A percentile compares a stretch with the other conserved stretches of the same genome.
phyloP scores from a whole-genome alignment of 2,888 invertebrate genomes.

The Polydrusus tereticollis region DNA sequence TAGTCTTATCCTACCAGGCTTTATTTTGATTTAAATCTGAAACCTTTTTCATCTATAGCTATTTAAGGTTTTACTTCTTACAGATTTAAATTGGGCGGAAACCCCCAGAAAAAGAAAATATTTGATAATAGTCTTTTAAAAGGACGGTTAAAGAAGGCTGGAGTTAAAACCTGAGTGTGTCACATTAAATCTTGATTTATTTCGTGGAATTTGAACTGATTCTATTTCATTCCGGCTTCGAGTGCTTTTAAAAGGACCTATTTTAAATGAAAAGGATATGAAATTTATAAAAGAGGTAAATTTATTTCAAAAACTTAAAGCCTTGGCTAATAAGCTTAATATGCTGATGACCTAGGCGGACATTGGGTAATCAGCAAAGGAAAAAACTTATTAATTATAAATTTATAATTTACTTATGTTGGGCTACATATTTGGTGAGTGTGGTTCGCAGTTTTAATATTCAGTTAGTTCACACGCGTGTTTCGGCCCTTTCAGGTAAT shows the following conservation, averaged over 20 bases:
- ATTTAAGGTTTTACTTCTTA: not conserved
- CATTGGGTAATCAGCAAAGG: no score
- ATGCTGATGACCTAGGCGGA: no score
- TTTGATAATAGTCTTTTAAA: conserved; percentile 27
- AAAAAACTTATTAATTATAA: no score
- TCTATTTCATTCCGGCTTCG: conserved; percentile 37
- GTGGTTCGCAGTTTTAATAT: no score
- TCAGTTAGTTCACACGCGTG: no score
- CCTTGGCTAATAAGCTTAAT: no score
- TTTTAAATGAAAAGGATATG: conserved; percentile 30
- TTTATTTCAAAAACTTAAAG: conserved; percentile 14
- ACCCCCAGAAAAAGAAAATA: conserved; percentile 21
- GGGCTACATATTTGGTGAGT: no score
- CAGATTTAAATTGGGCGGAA: not conserved
- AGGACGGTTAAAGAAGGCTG: conserved; percentile 28
- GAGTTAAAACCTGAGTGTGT: conserved; percentile 45
- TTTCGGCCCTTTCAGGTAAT: no score
- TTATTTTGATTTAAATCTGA: no score
- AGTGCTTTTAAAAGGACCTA: conserved; percentile 25
- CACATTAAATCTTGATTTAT: conserved; percentile 48
- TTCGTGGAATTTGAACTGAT: conserved; percentile 32
- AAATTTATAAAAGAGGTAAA: conserved; percentile 23
- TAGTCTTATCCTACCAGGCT: no score
- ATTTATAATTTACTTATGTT: no score
- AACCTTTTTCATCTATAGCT: no score